phyloP scores from a whole-genome alignment of 2,113 vertebrate genomes.

The Chroicocephalus ridibundus region DNA sequence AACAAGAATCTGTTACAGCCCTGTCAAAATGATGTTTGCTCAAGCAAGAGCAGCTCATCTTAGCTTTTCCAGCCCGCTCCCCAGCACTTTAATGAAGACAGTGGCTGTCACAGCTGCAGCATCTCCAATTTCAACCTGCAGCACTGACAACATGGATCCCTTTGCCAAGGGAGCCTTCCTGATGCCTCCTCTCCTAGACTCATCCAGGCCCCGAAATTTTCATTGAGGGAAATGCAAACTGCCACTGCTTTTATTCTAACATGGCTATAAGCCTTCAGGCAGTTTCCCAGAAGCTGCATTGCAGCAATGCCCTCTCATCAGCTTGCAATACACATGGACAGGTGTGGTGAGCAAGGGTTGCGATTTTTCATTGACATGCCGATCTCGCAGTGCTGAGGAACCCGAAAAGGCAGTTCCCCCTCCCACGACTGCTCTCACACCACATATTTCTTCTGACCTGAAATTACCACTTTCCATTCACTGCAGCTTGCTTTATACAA shows the following conservation, averaged over 20 bases:
- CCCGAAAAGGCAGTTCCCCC: neutral
- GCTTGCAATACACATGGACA: neutral
- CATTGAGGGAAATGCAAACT: neutral
- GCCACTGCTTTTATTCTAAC: neutral
- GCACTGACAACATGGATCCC: neutral
- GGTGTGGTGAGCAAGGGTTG: neutral
- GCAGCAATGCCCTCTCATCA: neutral
- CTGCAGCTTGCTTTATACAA: neutral
- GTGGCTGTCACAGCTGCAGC: neutral
- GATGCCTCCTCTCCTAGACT: neutral
- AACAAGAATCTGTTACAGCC: neutral
- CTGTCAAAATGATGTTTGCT: neutral
- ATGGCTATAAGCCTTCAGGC: neutral
- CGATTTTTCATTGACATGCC: neutral
- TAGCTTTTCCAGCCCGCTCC: neutral
- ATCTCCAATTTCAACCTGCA: neutral
- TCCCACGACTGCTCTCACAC: neutral
- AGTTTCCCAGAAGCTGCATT: neutral
- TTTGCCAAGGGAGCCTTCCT: neutral
- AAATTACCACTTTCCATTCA: neutral
- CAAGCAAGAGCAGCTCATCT: neutral
- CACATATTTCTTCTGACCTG: neutral
- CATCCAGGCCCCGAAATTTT: neutral
- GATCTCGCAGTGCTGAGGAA: neutral
- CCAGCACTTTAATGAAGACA: neutral